These are phyloP conservation scores for Eurytoma californica DNA, from an alignment of 2,888 invertebrate species.

Conservation along the genomic window DNA sequence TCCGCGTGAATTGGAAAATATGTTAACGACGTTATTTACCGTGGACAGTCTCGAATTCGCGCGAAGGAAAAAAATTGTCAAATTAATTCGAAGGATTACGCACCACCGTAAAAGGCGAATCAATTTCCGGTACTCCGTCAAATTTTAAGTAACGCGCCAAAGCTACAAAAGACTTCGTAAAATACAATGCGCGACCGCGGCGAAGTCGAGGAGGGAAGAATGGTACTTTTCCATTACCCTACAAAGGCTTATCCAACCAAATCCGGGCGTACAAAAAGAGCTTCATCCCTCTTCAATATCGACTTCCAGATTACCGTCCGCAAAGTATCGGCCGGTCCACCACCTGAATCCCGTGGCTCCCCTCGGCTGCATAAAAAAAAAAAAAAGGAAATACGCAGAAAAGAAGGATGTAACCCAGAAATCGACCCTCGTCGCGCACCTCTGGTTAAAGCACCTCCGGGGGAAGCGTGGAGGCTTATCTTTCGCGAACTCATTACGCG, in stretches of 20 bases:
- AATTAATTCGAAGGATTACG: too few species aligned
- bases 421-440: not conserved
- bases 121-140: not conserved
- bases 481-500: conserved; percentile 15
- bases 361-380: not conserved
- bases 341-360: not conserved
- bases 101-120: too few species aligned
- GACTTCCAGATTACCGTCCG: conserved; percentile 29
- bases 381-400: not conserved
- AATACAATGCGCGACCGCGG: not conserved
- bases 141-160: conserved; percentile 3
- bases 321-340: conserved; percentile 16
- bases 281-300: conserved; percentile 35
- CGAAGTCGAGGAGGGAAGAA: conserved; percentile 3
- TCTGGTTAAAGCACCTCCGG: not conserved
- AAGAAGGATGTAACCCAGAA: conserved; percentile 9
- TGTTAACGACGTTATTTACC: not conserved
- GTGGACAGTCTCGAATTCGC: too few species aligned
- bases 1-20: not conserved
- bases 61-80: too few species aligned
- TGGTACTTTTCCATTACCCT: conserved; percentile 40
- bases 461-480: conserved; percentile 12
- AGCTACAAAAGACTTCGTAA: not conserved
- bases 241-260: conserved; percentile 29
- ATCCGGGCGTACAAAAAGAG: not conserved